A percentile compares a stretch with the other conserved stretches of the same genome.
Conservation (phyloP, 2,888 invertebrate species). For the Drosophila sordidapex region DNA sequence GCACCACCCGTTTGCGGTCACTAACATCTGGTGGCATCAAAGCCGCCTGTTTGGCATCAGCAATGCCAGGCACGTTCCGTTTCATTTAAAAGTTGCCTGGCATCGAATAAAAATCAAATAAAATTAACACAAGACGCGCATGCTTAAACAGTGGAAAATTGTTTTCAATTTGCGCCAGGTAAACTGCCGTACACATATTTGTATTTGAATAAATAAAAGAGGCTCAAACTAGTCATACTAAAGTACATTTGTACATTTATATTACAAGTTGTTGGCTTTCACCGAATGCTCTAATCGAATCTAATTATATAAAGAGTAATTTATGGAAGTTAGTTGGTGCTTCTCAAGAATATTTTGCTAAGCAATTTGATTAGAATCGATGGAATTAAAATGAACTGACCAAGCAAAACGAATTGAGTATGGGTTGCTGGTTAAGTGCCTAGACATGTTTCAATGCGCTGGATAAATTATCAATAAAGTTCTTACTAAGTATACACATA, state of each 20-base stretch:
- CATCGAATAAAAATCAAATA: constrained; percentile 68
- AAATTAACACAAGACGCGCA: constrained; percentile 60
- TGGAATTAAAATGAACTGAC: not conserved
- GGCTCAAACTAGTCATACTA: not conserved
- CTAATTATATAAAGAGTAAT: constrained; percentile 12
- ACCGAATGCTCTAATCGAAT: constrained; percentile 18
- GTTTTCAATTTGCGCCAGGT: constrained; percentile 63
- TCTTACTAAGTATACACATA: not conserved
- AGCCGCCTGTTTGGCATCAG: not conserved
- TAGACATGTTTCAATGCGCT: not conserved
- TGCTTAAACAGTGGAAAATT: constrained; percentile 62
- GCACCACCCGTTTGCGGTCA: constrained; percentile 42
- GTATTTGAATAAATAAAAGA: not conserved
- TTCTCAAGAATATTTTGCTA: constrained; percentile 15
- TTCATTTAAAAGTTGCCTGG: constrained; percentile 69
- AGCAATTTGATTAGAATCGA: constrained; percentile 15
- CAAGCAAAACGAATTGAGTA: not conserved
- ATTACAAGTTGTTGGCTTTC: constrained; percentile 3
- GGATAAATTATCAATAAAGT: constrained; percentile 12
- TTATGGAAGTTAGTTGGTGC: constrained; percentile 19
- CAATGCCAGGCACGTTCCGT: constrained; percentile 64
- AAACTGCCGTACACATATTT: not conserved
- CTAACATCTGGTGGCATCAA: constrained; percentile 1
- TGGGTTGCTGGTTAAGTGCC: not conserved
- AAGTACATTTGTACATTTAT: not conserved